A percentile compares a stretch with the other conserved stretches of the same genome.
Conservation (phyloP, 2,888 invertebrate species). For the Caenorhabditis sp. region DNA sequence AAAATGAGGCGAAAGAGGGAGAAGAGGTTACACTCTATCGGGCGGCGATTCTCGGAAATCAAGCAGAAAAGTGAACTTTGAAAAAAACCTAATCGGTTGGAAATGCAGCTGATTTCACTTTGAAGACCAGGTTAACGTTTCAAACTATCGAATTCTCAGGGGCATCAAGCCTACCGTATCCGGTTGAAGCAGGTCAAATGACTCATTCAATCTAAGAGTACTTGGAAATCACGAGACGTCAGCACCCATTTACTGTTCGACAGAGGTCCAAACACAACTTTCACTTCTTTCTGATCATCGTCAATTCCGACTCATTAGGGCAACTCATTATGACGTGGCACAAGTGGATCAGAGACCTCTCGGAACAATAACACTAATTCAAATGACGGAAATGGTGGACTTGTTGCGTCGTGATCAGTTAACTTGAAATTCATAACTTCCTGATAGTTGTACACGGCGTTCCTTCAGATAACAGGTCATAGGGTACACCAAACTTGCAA, state of each 20-base stretch:
- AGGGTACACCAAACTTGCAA: background rate
- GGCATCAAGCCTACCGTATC: too few species aligned
- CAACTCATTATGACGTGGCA: conserved; percentile 34
- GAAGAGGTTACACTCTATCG: conserved; percentile 25
- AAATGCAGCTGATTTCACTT: too few species aligned
- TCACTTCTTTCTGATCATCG: background rate
- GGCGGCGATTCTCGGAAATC: conserved; percentile 1
- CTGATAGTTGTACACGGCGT: too few species aligned
- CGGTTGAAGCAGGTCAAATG: background rate
- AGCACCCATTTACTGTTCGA: conserved; percentile 6
- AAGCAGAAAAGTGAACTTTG: conserved; percentile 1
- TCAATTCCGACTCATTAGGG: background rate
- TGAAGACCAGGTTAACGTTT: too few species aligned
- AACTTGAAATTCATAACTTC: too few species aligned
- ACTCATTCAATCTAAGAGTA: background rate
- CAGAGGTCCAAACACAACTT: background rate
- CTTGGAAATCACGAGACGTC: conserved; percentile 23
- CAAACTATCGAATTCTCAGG: too few species aligned
- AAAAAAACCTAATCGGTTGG: background rate
- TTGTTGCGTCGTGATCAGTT: too few species aligned
- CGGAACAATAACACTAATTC: too few species aligned
- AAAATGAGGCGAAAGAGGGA: background rate
- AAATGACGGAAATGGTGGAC: too few species aligned
- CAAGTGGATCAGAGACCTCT: conserved; percentile 16
- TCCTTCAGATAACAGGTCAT: too few species aligned